Conservation (phyloP, 1,140 invertebrate genomes). For the Hydropsyche tenuis region DNA sequence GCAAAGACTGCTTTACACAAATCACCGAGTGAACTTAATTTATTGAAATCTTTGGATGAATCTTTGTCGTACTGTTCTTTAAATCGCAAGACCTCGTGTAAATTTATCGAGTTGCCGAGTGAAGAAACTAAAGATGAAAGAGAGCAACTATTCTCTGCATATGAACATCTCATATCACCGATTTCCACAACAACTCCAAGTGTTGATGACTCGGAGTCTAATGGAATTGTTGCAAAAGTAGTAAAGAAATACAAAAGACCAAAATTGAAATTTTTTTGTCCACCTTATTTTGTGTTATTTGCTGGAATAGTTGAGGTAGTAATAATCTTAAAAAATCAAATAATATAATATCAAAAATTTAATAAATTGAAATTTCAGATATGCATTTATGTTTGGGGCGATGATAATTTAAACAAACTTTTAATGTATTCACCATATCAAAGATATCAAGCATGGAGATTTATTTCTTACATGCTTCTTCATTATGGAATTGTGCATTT, state of each 20-base stretch:
- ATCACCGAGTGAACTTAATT: constrained; percentile 16
- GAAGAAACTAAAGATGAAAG: constrained; percentile 5
- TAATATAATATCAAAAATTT: constrained; percentile 14
- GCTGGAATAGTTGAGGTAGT: constrained; percentile 45
- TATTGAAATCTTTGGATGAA: constrained; percentile 15
- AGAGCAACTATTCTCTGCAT: constrained; percentile 25
- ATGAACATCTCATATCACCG: constrained; percentile 41
- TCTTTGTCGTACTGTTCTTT: background rate
- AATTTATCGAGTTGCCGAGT: constrained; percentile 35
- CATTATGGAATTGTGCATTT: constrained; percentile 75
- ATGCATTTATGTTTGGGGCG: constrained; percentile 40
- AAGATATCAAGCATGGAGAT: constrained; percentile 73
- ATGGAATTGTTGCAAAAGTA: constrained; percentile 36
- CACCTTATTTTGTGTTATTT: constrained; percentile 45
- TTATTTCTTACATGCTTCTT: constrained; percentile 82
- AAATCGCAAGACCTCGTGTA: constrained; percentile 26
- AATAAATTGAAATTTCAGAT: constrained; percentile 40
- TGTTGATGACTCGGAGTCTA: constrained; percentile 29
- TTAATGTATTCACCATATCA: constrained; percentile 46
- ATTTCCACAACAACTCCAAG: constrained; percentile 20
- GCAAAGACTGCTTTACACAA: constrained; percentile 34
- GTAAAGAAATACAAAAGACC: constrained; percentile 35
- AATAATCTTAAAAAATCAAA: background rate
- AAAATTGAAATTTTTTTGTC: constrained; percentile 42
- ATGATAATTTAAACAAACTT: constrained; percentile 12